These are phyloP conservation scores for Cryptophagus acutangulus DNA, from an alignment of 2,888 invertebrate species.

Conservation along the genomic window DNA sequence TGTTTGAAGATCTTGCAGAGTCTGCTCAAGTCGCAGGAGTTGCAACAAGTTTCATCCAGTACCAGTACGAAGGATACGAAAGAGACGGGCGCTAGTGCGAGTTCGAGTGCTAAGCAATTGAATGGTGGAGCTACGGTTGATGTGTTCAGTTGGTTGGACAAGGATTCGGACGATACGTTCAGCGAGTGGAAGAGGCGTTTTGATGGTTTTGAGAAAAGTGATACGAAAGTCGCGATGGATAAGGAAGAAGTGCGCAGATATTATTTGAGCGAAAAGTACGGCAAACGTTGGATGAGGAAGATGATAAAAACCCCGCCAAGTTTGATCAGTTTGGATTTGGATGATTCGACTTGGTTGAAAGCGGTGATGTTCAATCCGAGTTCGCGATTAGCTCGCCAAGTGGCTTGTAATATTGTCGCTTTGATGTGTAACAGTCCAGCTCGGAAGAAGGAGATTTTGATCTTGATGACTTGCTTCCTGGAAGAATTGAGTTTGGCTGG, in stretches of 20 bases:
- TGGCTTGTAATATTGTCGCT: slow-evolving; percentile 84
- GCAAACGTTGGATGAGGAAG: slow-evolving; percentile 59
- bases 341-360: slow-evolving; percentile 79
- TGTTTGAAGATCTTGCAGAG: slow-evolving; percentile 87
- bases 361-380: slow-evolving; percentile 90
- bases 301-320: slow-evolving; percentile 24
- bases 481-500: slow-evolving; percentile 82
- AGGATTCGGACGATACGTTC: slow-evolving; percentile 65
- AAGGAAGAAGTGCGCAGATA: slow-evolving; percentile 39
- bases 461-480: slow-evolving; percentile 82
- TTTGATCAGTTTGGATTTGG: slow-evolving; percentile 57
- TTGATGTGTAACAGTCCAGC: slow-evolving; percentile 68
- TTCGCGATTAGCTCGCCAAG: slow-evolving; percentile 81
- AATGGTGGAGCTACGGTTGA: slow-evolving; percentile 59
- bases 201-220: slow-evolving; percentile 34
- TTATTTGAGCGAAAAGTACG: slow-evolving; percentile 73
- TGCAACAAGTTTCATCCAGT: not conserved
- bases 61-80: slow-evolving; percentile 17
- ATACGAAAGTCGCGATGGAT: slow-evolving; percentile 24
- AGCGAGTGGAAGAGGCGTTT: slow-evolving; percentile 66
- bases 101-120: slow-evolving; percentile 52
- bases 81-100: slow-evolving; percentile 16
- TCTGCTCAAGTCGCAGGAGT: slow-evolving; percentile 64
- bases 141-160: slow-evolving; percentile 67
- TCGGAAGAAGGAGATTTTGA: slow-evolving; percentile 71